phyloP scores from a whole-genome alignment of 2,113 vertebrate genomes.

The Hystrix brachyura region DNA sequence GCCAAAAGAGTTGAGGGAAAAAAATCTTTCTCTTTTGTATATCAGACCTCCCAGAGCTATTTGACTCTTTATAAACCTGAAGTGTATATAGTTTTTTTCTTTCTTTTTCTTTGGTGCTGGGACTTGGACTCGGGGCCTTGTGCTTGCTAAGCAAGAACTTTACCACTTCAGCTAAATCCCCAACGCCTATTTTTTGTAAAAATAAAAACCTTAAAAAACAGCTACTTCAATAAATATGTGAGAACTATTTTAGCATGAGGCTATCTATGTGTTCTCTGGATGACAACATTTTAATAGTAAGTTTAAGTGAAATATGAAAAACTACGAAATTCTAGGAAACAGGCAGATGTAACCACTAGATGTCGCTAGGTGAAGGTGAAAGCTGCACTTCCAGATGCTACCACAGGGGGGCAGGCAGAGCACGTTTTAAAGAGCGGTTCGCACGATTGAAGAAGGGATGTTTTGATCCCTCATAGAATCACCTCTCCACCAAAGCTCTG shows the following conservation, averaged over 20 bases:
- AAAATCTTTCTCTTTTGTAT: not conserved
- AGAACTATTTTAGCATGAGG: not conserved
- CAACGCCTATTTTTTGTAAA: not conserved
- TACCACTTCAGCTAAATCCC: too few species aligned
- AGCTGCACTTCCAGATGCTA: not conserved
- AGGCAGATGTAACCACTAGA: too few species aligned
- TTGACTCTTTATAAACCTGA: not conserved
- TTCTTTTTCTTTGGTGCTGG: too few species aligned
- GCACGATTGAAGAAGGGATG: not conserved
- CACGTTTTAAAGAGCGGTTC: not conserved
- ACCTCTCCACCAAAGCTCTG: not conserved
- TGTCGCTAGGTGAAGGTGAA: fast-evolving
- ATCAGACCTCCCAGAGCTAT: not conserved
- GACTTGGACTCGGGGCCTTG: too few species aligned
- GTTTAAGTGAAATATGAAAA: not conserved
- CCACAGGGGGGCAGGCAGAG: not conserved
- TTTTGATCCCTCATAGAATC: not conserved
- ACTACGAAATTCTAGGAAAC: not conserved
- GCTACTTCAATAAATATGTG: not conserved
- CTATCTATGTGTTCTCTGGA: not conserved
- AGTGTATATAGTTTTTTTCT: not conserved
- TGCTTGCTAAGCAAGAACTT: too few species aligned
- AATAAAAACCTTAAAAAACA: not conserved
- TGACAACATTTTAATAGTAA: not conserved
- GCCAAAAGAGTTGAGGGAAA: not conserved